A percentile compares a stretch with the other conserved stretches of the same genome.
Evolutionary conservation across 1,140 invertebrate genomes (phyloP).

Genomic region (Drosophila nannoptera): DNA sequence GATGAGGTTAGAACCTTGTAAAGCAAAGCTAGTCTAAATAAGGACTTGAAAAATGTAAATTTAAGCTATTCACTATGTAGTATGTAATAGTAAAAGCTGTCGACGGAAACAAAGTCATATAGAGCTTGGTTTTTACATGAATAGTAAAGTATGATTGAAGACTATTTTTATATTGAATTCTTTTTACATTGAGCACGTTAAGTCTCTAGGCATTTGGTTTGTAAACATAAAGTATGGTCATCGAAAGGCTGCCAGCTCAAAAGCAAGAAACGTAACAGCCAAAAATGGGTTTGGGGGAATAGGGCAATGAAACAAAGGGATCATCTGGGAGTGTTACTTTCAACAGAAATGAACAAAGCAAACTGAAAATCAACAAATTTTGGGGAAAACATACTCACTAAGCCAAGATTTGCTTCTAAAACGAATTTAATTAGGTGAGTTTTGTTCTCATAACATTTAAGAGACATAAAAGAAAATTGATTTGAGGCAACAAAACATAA

Average conservation of each 20-base stretch:
- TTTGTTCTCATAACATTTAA: too few relatives aligned
- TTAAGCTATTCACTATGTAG: not conserved
- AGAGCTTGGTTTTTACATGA: not conserved
- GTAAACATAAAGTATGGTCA: not conserved
- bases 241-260: not conserved
- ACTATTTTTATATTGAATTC: not conserved
- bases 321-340: constrained; percentile 10
- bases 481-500: constrained; percentile 53
- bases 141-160: too few relatives aligned
- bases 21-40: constrained; percentile 8
- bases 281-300: constrained; percentile 10
- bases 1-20: not conserved
- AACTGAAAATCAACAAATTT: constrained; percentile 36
- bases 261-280: not conserved
- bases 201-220: too few relatives aligned
- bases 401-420: constrained; percentile 50
- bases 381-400: constrained; percentile 63
- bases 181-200: too few relatives aligned
- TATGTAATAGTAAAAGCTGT: not conserved
- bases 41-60: not conserved
- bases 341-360: constrained; percentile 31
- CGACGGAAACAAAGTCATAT: not conserved
- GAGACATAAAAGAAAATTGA: constrained; percentile 17
- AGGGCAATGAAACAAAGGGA: constrained; percentile 21
- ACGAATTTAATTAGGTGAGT: constrained; percentile 33